phyloP scores from a whole-genome alignment of 1,140 invertebrate species.

The Pseudomyrmex cubaensis region DNA sequence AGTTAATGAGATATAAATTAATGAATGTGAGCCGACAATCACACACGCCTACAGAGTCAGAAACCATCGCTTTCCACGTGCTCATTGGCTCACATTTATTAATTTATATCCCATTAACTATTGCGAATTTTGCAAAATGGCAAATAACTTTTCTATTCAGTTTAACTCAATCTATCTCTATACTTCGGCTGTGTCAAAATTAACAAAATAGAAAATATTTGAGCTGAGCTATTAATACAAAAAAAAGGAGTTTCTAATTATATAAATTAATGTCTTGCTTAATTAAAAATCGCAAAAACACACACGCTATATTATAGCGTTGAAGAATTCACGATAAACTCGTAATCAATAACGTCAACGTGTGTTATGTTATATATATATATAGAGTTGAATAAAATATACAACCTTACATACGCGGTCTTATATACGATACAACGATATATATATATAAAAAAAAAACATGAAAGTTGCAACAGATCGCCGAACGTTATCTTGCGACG shows the following conservation, averaged over 20 bases:
- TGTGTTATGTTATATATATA: background rate
- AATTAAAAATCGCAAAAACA: slow-evolving; percentile 28
- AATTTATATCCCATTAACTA: too few species aligned
- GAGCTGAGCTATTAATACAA: slow-evolving; percentile 38
- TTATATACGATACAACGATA: background rate
- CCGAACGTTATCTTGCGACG: background rate
- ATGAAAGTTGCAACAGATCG: slow-evolving; percentile 7
- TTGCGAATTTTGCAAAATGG: too few species aligned
- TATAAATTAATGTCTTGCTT: slow-evolving; percentile 30
- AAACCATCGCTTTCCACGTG: too few species aligned
- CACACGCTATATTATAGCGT: background rate
- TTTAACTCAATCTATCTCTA: too few species aligned
- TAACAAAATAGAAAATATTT: slow-evolving; percentile 56
- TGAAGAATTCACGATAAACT: slow-evolving; percentile 33
- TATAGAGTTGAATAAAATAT: slow-evolving; percentile 26
- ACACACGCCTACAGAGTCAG: too few species aligned
- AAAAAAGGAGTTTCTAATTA: background rate
- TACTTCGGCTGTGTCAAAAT: too few species aligned
- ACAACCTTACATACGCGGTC: slow-evolving; percentile 15
- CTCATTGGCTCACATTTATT: too few species aligned
- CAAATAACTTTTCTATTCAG: too few species aligned
- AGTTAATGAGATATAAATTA: too few species aligned
- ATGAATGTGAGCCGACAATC: too few species aligned
- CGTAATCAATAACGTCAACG: slow-evolving; percentile 27
- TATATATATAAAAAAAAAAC: slow-evolving; percentile 21